Percentiles rank a stretch among this genome's conserved stretches.
phyloP scores from a whole-genome alignment of 92 coral and sea anemone species.

The Isaurus tuberculatus region DNA sequence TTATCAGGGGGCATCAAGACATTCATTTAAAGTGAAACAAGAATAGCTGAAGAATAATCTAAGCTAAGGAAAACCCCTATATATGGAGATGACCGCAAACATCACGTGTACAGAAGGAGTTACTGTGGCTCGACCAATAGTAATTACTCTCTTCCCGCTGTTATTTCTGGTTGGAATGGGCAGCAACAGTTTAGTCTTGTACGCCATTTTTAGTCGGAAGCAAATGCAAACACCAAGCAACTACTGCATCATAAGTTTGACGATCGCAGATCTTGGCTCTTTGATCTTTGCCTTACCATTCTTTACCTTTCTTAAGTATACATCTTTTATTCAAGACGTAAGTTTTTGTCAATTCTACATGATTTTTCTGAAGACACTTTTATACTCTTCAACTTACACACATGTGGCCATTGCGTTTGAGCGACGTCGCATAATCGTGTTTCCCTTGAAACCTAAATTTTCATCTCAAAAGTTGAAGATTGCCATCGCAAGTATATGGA shows the following conservation, averaged over 20 bases:
- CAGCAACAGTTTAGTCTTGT: not conserved
- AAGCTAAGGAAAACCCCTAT: not conserved
- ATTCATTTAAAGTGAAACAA: not conserved
- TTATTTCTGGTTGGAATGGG: not conserved
- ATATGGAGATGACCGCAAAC: not conserved
- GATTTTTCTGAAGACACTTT: not conserved
- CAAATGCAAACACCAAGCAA: slow-evolving; percentile 39
- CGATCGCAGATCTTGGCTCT: slow-evolving; percentile 19
- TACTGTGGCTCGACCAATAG: not conserved
- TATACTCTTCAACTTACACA: slow-evolving; percentile 27
- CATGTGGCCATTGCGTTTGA: slow-evolving; percentile 61
- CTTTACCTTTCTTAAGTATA: not conserved
- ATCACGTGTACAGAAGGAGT: not conserved
- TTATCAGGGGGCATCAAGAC: too few relatives aligned
- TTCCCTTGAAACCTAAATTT: slow-evolving; percentile 44
- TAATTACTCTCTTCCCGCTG: not conserved
- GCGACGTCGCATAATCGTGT: slow-evolving; percentile 46
- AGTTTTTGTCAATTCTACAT: slow-evolving; percentile 2
- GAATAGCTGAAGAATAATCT: not conserved
- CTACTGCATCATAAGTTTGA: slow-evolving; percentile 28
- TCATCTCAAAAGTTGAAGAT: slow-evolving; percentile 18
- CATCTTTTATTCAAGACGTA: not conserved
- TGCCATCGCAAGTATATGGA: slow-evolving; percentile 8
- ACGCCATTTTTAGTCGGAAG: not conserved
- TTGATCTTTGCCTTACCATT: not conserved